Evolutionary conservation across 2,797 vertebrate species (phyloP), one percentile per base, ranked within the genome.

Genomic region (Selene dorsalis): DNA sequence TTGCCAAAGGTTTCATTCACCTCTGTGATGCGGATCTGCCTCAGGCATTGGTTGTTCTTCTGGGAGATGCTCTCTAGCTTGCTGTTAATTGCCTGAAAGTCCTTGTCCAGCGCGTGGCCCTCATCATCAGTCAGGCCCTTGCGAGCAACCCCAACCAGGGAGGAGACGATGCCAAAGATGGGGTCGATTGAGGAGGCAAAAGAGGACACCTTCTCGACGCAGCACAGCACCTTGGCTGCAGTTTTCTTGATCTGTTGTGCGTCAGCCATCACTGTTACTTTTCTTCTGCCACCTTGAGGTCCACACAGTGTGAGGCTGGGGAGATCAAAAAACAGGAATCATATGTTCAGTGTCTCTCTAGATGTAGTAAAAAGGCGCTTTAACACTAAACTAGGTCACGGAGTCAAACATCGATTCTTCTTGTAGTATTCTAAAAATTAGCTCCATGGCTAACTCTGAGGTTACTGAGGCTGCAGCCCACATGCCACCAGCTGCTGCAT

Each of bases 151-250:
- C 91, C 88, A 1, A 96, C 92, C 77, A 96, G 70, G 39, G 95
- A 93, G 24, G 94, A 93, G 70, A 95, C 94, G 0, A 96, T 84
- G 64, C 95, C 95, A 30, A 95, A 96, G 48, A 96, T 87, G 20
- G 95, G 95, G 78, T 96, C 85, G 4, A 96, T 93, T 68, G 94
- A 95, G 28, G 94, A 90, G 73, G 95, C 95, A 3, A 95, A 95
- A 6, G 92, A 93, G 26, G 94, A 89, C 43, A 94, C 86, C 65
- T 95, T 94, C 88, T 95, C 95, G 73, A 95, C 89, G 0, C 88
- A 94, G 67, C 61, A 59, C 79, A 95, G 71, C 64, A 94, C 91
- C 80, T 86, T 93, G 47, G 6, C 90, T 3, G 84, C 91, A 0
- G 91, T 93, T 87, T 90, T 87, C 83, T 89, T 94, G 57, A 95